Base-by-base conservation (phyloP, 2,888 invertebrate species). In the Sphaerophoria rueppellii region DNA sequence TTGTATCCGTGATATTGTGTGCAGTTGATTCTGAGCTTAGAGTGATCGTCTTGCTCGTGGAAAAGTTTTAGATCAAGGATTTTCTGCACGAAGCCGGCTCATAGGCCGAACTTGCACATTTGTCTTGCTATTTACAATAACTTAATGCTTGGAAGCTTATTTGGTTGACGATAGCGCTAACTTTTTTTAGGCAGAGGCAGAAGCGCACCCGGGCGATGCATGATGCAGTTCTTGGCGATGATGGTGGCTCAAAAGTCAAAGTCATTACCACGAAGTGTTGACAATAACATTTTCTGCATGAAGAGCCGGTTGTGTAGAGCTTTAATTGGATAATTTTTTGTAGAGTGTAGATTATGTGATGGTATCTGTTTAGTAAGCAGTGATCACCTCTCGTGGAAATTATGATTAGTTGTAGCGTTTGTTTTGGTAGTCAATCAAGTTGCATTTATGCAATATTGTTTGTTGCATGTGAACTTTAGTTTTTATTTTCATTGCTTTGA, bases 41-140 rank as follows among this genome's bases (percentile, higher is more conserved):
- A 24, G 11, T 24, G 50, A 40, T 52, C n/a, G 48, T 43, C 40
- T 40, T 37, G 24, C 32, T 40, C 60, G 67, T 58, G 37, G 52
- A 65, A 60, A 82, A 82, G 82, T 83, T 83, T 80, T 83, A 37
- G 75, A 80, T 81, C 80, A 85, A 85, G 81, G 83, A 85, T 81
- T 72, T 85, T 75, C n/a, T 82, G 61, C 48, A 11, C n/a, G 24
- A 43, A 14, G 61, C 14, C 57, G 70, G 32, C 50, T 61, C 12
- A 16, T 11, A 70, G 16, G 48, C 40, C 24, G 34, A n/a, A 16
- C 24, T 12, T 35, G 16, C 16, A 50, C 48, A 48, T 55, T 34
- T 55, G 43, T 24, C 35, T 63, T 16, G 24, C 16, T 37, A 40
- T 58, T 16, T 24, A 24, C 24, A 24, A 24, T 24, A 24, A 6